phyloP scores from a whole-genome alignment of 2,888 invertebrate species.

The Drosophila mimetica region DNA sequence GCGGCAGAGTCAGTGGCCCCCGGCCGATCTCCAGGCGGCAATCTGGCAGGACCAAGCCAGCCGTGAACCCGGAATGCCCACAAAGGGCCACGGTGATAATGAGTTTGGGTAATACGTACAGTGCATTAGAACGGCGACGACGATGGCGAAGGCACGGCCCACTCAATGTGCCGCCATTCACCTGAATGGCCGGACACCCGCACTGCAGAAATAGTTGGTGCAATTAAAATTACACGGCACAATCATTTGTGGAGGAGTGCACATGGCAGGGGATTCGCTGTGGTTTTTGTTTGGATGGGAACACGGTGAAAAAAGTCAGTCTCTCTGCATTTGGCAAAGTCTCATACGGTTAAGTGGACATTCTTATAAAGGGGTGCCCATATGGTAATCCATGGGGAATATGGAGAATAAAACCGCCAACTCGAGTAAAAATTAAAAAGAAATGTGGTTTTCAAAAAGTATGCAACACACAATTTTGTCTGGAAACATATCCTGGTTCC shows the following conservation, averaged over 20 bases:
- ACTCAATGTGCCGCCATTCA: conserved; percentile 20
- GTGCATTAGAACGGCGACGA: conserved; percentile 48
- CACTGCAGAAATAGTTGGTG: conserved; percentile 30
- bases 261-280: background rate
- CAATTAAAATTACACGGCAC: conserved; percentile 59
- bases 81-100: conserved; percentile 68
- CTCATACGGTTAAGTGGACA: too few relatives aligned
- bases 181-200: conserved; percentile 19
- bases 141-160: conserved; percentile 37
- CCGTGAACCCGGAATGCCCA: conserved; percentile 56
- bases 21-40: conserved; percentile 50
- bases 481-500: too few relatives aligned
- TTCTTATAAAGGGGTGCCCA: too few relatives aligned
- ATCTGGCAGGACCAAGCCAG: conserved; percentile 49
- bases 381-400: too few relatives aligned
- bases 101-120: conserved; percentile 50
- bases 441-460: too few relatives aligned
- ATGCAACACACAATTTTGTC: too few relatives aligned
- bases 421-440: too few relatives aligned
- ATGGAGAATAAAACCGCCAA: too few relatives aligned
- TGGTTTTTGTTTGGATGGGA: background rate
- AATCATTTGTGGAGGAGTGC: conserved; percentile 58
- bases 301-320: background rate
- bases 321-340: too few relatives aligned
- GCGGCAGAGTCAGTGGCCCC: conserved; percentile 35